Conservation (phyloP, 1,140 invertebrate species). For the Solenopsis invicta region DNA sequence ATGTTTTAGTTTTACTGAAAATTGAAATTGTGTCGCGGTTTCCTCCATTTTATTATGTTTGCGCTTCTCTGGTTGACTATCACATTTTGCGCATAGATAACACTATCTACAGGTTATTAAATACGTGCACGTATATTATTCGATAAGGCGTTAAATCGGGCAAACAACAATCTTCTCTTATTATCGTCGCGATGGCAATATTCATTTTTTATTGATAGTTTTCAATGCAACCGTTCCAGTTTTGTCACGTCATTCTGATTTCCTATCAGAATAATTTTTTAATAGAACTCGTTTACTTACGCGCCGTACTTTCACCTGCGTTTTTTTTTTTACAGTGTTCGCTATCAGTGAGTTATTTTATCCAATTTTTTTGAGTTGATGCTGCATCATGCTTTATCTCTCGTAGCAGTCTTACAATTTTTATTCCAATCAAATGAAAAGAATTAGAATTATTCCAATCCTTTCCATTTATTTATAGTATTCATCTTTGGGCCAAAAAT, state of each 20-base stretch:
- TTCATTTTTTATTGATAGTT: slow-evolving; percentile 13
- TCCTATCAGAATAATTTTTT: slow-evolving; percentile 57
- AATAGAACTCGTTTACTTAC: slow-evolving; percentile 38
- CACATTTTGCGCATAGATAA: slow-evolving; percentile 33
- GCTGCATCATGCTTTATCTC: neutral
- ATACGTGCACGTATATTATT: slow-evolving; percentile 11
- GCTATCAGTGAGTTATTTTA: slow-evolving; percentile 28
- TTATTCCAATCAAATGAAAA: neutral
- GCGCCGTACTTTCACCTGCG: slow-evolving; percentile 62
- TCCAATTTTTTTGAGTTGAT: neutral
- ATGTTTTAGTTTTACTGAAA: neutral
- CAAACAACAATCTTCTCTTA: slow-evolving; percentile 44
- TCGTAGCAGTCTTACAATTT: neutral
- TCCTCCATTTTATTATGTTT: slow-evolving; percentile 52
- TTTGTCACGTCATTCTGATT: neutral
- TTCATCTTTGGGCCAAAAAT: neutral
- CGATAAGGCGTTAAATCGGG: slow-evolving; percentile 29
- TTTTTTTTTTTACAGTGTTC: slow-evolving; percentile 35
- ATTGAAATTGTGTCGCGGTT: slow-evolving; percentile 21
- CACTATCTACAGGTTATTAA: slow-evolving; percentile 39
- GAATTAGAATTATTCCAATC: neutral
- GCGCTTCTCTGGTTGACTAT: neutral
- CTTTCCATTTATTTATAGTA: neutral
- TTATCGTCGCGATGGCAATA: neutral
- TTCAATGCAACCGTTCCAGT: neutral